Evolutionary conservation across 1,140 invertebrate species (phyloP).

Genomic region (Sminthurinus signatus): DNA sequence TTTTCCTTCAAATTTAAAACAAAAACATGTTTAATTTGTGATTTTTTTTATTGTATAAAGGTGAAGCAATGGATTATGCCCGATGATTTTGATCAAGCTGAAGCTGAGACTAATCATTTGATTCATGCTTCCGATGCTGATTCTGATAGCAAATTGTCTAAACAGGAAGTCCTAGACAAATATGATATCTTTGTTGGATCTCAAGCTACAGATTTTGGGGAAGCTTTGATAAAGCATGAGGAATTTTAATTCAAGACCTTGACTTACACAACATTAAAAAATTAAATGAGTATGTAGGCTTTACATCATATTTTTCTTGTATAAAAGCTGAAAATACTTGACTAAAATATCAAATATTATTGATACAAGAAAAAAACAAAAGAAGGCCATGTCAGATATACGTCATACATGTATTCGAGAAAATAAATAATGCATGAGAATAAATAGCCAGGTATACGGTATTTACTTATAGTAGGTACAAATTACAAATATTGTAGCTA

Average conservation of each 20-base stretch:
- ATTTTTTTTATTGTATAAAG: conserved; percentile 44
- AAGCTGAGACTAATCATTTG: conserved; percentile 92
- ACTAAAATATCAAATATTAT: neutral
- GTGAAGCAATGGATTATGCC: conserved; percentile 92
- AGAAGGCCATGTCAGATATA: neutral
- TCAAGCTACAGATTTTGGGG: conserved; percentile 97
- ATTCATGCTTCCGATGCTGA: conserved; percentile 88
- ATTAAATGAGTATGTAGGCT: neutral
- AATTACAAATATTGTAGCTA: too few relatives aligned
- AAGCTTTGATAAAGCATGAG: conserved; percentile 87
- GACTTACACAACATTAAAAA: neutral
- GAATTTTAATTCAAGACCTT: conserved; percentile 63
- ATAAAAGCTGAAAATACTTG: neutral
- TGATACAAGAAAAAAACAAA: neutral
- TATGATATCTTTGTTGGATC: conserved; percentile 98
- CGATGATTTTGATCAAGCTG: conserved; percentile 91
- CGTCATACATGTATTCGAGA: neutral
- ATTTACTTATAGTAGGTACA: too few relatives aligned
- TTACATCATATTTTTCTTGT: neutral
- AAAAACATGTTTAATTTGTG: neutral
- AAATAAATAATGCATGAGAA: neutral
- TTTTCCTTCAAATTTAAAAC: too few relatives aligned
- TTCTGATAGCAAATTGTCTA: conserved; percentile 81
- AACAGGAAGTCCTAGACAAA: conserved; percentile 87
- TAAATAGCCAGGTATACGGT: too few relatives aligned